Percentiles rank a stretch among this genome's conserved stretches.
Conservation (phyloP, 1,140 invertebrate genomes). For the Contarinia nasturtii region DNA sequence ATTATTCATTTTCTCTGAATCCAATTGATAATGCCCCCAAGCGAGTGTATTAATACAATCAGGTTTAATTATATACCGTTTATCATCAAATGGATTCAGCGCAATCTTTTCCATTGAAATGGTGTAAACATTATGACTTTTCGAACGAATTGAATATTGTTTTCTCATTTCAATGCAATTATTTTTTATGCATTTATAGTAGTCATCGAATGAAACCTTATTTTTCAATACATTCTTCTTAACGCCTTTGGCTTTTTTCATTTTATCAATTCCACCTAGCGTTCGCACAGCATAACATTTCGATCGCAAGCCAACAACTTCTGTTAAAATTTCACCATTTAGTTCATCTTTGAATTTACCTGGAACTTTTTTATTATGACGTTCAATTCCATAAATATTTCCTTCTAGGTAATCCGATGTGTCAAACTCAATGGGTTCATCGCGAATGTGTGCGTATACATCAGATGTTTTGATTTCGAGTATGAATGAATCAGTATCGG, state of each 20-base stretch:
- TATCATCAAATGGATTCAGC: conserved; percentile 6
- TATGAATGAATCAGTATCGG: conserved; percentile 25
- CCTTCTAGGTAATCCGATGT: conserved; percentile 12
- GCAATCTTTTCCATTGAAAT: conserved; percentile 10
- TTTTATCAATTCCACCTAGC: background rate
- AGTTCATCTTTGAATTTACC: conserved; percentile 15
- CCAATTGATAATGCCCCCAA: conserved; percentile 7
- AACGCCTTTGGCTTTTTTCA: conserved; percentile 8
- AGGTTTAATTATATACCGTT: conserved; percentile 6
- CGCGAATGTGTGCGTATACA: conserved; percentile 22
- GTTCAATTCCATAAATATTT: conserved; percentile 8
- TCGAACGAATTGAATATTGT: conserved; percentile 6
- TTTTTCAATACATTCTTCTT: conserved; percentile 4
- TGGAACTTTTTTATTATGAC: conserved; percentile 12
- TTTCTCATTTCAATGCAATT: conserved; percentile 1
- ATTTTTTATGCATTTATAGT: background rate
- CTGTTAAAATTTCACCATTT: conserved; percentile 8
- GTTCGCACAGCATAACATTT: conserved; percentile 5
- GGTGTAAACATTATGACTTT: conserved; percentile 8
- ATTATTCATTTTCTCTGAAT: conserved; percentile 4
- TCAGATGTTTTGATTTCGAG: conserved; percentile 23
- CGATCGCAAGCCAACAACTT: conserved; percentile 6
- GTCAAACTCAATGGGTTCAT: conserved; percentile 13
- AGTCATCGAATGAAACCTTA: background rate
- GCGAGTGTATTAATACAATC: conserved; percentile 8